Base-by-base conservation (phyloP, 2,113 vertebrate species). In the Malurus alboscapulatus region DNA sequence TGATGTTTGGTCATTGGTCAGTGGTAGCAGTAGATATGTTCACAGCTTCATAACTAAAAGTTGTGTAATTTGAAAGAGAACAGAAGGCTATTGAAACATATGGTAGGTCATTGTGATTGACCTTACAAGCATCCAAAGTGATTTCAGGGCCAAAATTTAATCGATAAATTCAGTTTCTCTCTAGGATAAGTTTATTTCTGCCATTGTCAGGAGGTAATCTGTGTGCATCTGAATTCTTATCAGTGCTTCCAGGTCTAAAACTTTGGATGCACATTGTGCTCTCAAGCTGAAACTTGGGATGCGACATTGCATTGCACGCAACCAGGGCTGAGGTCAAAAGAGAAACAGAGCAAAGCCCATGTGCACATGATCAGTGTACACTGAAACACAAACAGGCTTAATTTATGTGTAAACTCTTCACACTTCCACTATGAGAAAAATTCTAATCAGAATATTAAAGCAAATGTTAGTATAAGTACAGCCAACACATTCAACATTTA, bases 231-330 rank as follows among this genome's bases (percentile, higher is more conserved):
- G 81, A 91, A 83, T 87, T 94, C 85, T 94, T 91, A 84, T 90
- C 90, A 88, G 57, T 69, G 87, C 91, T 96, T 95, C 82, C 89
- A 96, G 68, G 83, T 94, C 91, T 91, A 76, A 94, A 94, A 93
- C 62, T 97, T 97, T 94, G 79, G 87, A 87, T 97, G 95, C 94
- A 95, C 94, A 94, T 96, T 95, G 96, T 97, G 95, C 85, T 96
- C 50, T 97, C 84, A 88, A 75, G 95, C 95, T 94, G 95, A 95
- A 96, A 93, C 76, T n/a, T 67, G 61, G 85, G 54, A 94, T 73
- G 88, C 42, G 83, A 96, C 95, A 88, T 93, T 79, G 90, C 88
- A 75, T 42, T 95, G 94, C 96, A 94, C 12, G 25, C 94, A 81
- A 84, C 58, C 40, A 34, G 85, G 45, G 90, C 18, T 40, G 86